Conservation (phyloP, 2,113 vertebrate genomes). For the Rhodinocichla rosea region DNA sequence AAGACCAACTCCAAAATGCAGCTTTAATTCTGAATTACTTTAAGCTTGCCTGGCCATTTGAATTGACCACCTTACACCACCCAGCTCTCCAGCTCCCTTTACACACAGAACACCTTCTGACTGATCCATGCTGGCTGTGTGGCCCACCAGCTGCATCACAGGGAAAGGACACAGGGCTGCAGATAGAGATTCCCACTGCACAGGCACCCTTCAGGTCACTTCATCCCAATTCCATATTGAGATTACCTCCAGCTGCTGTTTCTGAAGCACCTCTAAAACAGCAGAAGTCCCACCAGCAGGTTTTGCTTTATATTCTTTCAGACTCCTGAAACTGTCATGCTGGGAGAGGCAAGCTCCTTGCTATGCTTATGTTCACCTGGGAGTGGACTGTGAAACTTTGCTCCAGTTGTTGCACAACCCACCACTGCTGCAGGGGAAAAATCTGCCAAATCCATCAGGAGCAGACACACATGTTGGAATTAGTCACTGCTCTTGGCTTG, state of each 20-base stretch:
- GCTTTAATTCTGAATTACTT: not conserved
- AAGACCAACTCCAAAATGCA: not conserved
- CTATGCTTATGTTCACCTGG: not conserved
- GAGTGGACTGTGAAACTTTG: not conserved
- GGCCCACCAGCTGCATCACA: not conserved
- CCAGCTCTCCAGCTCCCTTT: not conserved
- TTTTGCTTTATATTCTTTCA: not conserved
- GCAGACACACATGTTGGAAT: not conserved
- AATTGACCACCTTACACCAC: not conserved
- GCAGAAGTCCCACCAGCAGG: not conserved
- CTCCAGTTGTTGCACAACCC: not conserved
- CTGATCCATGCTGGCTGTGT: not conserved
- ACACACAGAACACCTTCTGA: not conserved
- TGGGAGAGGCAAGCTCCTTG: not conserved
- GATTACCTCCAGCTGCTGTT: not conserved
- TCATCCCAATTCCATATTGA: not conserved
- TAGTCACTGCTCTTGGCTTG: not conserved
- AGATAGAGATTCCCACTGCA: not conserved
- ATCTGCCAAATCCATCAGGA: not conserved
- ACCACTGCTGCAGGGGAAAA: not conserved
- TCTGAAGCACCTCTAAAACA: not conserved
- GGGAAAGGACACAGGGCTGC: not conserved
- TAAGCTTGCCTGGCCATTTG: not conserved
- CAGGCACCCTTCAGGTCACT: not conserved
- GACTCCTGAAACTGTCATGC: not conserved